Base-by-base conservation (phyloP, 92 coral and sea anemone species). In the Porites rus region DNA sequence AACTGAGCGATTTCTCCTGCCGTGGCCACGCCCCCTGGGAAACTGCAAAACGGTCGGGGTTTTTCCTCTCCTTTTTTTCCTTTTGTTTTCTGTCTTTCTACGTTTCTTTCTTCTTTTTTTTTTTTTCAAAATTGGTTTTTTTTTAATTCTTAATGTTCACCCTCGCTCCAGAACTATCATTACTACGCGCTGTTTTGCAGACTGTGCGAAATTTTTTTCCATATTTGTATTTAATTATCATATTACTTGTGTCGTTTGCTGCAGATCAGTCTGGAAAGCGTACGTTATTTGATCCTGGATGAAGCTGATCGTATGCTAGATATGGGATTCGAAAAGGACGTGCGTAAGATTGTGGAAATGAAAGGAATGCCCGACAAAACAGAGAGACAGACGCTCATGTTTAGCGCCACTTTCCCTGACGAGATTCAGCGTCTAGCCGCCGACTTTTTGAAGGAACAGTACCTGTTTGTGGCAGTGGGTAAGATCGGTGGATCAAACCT, bases 271-370 rank as follows among this genome's bases (percentile, higher is more conserved):
- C 91, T 97, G 13, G 92, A 88, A 51, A 87, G 86, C 64, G 85
- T 97, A 65, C 93, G 88, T 71, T 93, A 93, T 74, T 82, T 97
- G 58, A 92, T 97, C 71, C 89, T 97, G 73, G 99, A 97, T 58
- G 99, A 97, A 56, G 99, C 99, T 13, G 99, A 97, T 82, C 95
- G 99, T 13, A 97, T 97, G 99, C 78, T 97, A 38, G 99, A 97
- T 82, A 91, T 97, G 94, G 99, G 99, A 31, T 97, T 97, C 85
- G 99, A 92, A n/a, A 88, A 87, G 0, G 93, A 61, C 31, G 88
- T 97, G 54, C 96, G 98, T 50, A 91, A 87, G 86, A 89, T 97
- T 28, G 93, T 94, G 0, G 86, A 90, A 53, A 63, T 87, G 65
- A 76, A 84, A 52, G 90, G 86, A 43, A 93, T 97, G 95, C 96